Conservation (phyloP, 1,140 invertebrate genomes). For the Drosophila seguyi region DNA sequence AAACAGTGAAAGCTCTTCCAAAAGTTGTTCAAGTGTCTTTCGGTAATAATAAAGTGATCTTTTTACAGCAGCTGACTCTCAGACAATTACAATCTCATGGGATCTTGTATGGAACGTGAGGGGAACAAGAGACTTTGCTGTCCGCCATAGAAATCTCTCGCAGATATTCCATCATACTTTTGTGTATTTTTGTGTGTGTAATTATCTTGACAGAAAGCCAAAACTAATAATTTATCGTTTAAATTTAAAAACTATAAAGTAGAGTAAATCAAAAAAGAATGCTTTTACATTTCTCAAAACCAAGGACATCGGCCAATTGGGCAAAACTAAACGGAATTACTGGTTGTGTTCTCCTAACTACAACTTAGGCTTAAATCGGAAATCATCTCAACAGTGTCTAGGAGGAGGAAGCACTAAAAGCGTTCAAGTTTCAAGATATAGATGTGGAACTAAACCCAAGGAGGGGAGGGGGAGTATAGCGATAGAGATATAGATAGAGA, state of each 20-base stretch:
- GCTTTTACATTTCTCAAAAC: constrained; percentile 11
- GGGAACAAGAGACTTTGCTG: constrained; percentile 25
- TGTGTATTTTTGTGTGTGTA: constrained; percentile 73
- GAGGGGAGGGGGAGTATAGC: constrained; percentile 35
- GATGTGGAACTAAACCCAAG: constrained; percentile 32
- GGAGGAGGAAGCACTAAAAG: constrained; percentile 66
- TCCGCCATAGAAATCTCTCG: constrained; percentile 18
- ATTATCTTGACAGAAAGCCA: constrained; percentile 58
- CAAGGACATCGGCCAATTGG: constrained; percentile 48
- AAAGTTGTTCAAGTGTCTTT: constrained; percentile 43
- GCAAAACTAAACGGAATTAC: constrained; percentile 34
- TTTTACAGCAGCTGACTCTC: constrained; percentile 44
- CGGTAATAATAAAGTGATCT: constrained; percentile 41
- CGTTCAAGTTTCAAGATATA: constrained; percentile 33
- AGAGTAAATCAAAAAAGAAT: constrained; percentile 14
- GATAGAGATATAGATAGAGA: constrained; percentile 13
- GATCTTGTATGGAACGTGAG: constrained; percentile 23
- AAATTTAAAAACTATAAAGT: constrained; percentile 3
- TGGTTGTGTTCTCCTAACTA: constrained; percentile 56
- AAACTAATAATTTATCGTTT: constrained; percentile 33
- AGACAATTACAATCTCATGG: constrained; percentile 52
- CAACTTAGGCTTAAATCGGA: constrained; percentile 43
- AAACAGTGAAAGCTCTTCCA: constrained; percentile 78
- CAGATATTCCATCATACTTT: constrained; percentile 42
- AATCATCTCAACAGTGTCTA: constrained; percentile 52